Percentiles rank a stretch among this genome's conserved stretches.
Evolutionary conservation across 2,797 vertebrate species (phyloP).

Genomic region (Echiichthys vipera): DNA sequence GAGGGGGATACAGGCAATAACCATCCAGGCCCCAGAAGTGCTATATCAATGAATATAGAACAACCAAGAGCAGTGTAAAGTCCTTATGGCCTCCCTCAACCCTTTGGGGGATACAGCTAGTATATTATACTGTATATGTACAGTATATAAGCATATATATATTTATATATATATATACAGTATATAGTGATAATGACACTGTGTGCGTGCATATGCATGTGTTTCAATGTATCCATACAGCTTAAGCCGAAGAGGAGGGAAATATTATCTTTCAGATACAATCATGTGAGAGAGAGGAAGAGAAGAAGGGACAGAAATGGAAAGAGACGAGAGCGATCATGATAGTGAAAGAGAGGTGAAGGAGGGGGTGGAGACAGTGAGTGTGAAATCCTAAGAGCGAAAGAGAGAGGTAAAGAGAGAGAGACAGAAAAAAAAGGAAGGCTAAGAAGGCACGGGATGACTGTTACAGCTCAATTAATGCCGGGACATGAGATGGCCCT

Average conservation of each 20-base stretch:
- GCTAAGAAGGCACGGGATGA: slow-evolving; percentile 57
- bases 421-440: slow-evolving; percentile 28
- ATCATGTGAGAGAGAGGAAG: slow-evolving; percentile 40
- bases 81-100: slow-evolving; percentile 45
- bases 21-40: slow-evolving; percentile 58
- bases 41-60: slow-evolving; percentile 76
- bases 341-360: slow-evolving; percentile 10
- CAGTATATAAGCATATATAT: slow-evolving; percentile 55
- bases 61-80: slow-evolving; percentile 55
- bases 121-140: neutral
- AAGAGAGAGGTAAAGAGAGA: neutral
- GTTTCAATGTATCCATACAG: slow-evolving; percentile 48
- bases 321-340: slow-evolving; percentile 20
- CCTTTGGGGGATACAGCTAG: slow-evolving; percentile 54
- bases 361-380: slow-evolving; percentile 6
- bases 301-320: slow-evolving; percentile 15
- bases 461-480: slow-evolving; percentile 81
- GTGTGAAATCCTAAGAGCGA: slow-evolving; percentile 40
- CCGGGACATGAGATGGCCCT: slow-evolving; percentile 72
- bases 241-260: slow-evolving; percentile 17
- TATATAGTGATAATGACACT: slow-evolving; percentile 63
- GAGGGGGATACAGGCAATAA: slow-evolving; percentile 49
- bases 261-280: slow-evolving; percentile 57
- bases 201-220: slow-evolving; percentile 26
- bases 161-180: slow-evolving; percentile 55